Base-by-base conservation (phyloP, 2,113 vertebrate genomes). In the Herpetotheres cachinnans region DNA sequence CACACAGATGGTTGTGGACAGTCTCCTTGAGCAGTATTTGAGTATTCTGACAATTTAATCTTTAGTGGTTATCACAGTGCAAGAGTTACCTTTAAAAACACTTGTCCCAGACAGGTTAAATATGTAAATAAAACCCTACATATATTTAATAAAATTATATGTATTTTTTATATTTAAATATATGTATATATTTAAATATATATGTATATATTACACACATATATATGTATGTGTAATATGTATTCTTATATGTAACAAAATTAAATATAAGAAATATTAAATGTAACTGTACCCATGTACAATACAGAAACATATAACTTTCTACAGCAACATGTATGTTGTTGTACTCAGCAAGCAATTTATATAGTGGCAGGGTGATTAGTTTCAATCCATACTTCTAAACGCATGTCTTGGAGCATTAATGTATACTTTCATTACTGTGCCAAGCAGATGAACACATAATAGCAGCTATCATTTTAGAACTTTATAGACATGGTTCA, bases 61-160 rank as follows among this genome's bases (percentile, higher is more conserved):
- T 67, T 71, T 9, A 44, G 42, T 25, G 9, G 40, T 47, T 55
- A 47, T 29, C 47, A 58, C 9, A 40, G 21, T 22, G 20, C 30
- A 80, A 78, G 32, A 29, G 46, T 66, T 73, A 70, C n/a, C n/a
- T 46, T 58, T 58, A 77, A 81, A 84, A 90, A 61, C 0, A 2
- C 17, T 61, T 80, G 20, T 19, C 26, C 27, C 2, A 7, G 34
- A 42, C 20, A 44, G 29, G 49, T 54, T 38, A 72, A 90, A 55
- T n/a, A 76, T 2, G 7, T 18, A 79, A 88, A 62, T 11, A 82
- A 40, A 6, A 1, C 4, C 0, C 0, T 13, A 13, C 0, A 0
- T 13, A 30, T 17, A 27, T 49, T 85, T 80, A 55, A 61, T n/a
- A 52, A 82, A 81, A 91, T 29, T 13, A 34, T 36, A 59, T 34